Base-by-base conservation (phyloP, 2,888 invertebrate genomes). In the Standfussiana lucernea region DNA sequence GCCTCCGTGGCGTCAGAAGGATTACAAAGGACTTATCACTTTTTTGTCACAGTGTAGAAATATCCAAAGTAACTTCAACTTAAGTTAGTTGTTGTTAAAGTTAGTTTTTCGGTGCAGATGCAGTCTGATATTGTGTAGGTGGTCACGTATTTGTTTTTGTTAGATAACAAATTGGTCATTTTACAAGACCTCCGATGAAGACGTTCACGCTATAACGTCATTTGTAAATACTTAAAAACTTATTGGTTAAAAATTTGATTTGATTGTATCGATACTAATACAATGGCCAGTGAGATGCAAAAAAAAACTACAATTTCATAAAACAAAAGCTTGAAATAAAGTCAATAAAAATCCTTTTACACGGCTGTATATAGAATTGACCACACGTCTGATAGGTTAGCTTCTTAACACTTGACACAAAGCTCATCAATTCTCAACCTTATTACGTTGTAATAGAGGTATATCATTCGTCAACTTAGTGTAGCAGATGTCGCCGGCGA, bases 1-100 rank as follows among this genome's bases (percentile, higher is more conserved):
- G 93, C 94, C 94, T 93, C 93, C 86, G 89, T 96, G 96, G 96
- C 96, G 96, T 96, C 96, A 96, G 94, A 89, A 91, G 94, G 95
- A 96, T 96, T 95, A 96, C 95, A 95, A 95, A 93, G 93, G 95
- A 95, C 93, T 95, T 96, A 96, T 95, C 95, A 94, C 94, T 93
- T 94, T 95, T 95, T 95, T 94, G 92, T 93, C 81, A 76, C 76
- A 85, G 75, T 79, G 42, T 77, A 47, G 1, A 40, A n/a, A 78
- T 50, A n/a, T 64, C 1, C 37, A 81, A 72, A 75, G 76, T 67
- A 84, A 76, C 53, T 74, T 72, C 53, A 85, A 84, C 87, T 66
- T 82, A 81, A 89, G 18, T 0, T 0, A 0, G 1, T n/a, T 0
- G 1, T 2, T 0, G 0, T 15, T 85, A 90, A 91, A 86, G 89